A percentile compares a stretch with the other conserved stretches of the same genome.
These are phyloP conservation scores for Lamprologus tigripictilis DNA, from an alignment of 2,113 vertebrate genomes.

Conservation along the genomic window DNA sequence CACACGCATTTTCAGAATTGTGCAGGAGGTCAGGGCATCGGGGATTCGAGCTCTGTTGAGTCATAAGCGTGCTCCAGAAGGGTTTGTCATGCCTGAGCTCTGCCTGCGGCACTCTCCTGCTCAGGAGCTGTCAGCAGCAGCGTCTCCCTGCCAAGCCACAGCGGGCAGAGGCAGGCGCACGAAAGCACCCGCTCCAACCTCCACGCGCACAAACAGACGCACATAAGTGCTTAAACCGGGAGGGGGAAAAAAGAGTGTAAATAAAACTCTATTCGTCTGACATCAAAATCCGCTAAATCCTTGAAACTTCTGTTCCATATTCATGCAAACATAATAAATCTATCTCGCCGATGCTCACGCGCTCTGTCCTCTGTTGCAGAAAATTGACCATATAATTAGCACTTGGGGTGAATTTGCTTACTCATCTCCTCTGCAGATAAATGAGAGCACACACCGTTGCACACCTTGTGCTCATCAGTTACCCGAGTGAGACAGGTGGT, in stretches of 20 bases:
- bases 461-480: slow-evolving; percentile 45
- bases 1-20: not conserved
- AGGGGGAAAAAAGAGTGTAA: not conserved
- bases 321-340: not conserved
- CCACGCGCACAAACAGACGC: not conserved
- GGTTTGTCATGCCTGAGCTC: slow-evolving; percentile 30
- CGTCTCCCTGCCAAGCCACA: slow-evolving; percentile 35
- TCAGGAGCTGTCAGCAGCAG: slow-evolving; percentile 19
- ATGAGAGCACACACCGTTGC: slow-evolving; percentile 25
- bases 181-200: not conserved
- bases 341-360: not conserved
- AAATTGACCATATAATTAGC: slow-evolving; percentile 39
- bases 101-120: slow-evolving; percentile 15
- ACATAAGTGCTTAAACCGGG: not conserved
- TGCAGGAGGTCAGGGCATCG: not conserved
- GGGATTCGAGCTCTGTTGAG: not conserved
- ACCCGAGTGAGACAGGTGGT: slow-evolving; percentile 52
- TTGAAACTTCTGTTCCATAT: not conserved
- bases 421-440: slow-evolving; percentile 48
- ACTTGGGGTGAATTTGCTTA: slow-evolving; percentile 45
- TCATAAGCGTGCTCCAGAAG: slow-evolving; percentile 27
- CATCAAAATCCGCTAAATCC: not conserved
- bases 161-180: not conserved
- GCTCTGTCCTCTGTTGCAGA: slow-evolving; percentile 7
- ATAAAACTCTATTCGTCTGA: not conserved